A percentile compares a stretch with the other conserved stretches of the same genome.
phyloP scores from a whole-genome alignment of 1,140 invertebrate species.

The Oscheius sp. region DNA sequence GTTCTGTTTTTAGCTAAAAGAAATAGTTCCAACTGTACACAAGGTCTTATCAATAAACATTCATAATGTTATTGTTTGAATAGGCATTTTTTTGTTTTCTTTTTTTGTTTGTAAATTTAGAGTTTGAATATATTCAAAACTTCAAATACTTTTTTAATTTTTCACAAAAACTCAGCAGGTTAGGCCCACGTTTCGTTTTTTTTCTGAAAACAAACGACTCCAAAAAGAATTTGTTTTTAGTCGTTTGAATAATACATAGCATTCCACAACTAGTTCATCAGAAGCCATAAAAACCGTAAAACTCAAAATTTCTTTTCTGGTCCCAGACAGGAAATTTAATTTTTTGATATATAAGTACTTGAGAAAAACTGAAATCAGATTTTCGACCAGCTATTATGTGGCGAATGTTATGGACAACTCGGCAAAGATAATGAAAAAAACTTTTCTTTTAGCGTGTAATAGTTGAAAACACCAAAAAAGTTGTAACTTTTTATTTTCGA shows the following conservation, averaged over 20 bases:
- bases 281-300: not conserved
- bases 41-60: not conserved
- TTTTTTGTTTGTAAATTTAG: not conserved
- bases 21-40: not conserved
- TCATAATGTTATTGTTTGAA: not conserved
- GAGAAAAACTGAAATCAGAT: not conserved
- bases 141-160: not conserved
- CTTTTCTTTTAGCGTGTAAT: not conserved
- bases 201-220: not conserved
- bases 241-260: not conserved
- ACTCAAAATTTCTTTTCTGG: no score
- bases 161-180: not conserved
- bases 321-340: not conserved
- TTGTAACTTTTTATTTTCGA: not conserved
- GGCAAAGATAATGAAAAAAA: not conserved
- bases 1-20: no score
- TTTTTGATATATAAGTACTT: no score
- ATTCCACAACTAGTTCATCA: not conserved
- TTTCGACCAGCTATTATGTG: not conserved
- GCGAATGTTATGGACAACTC: not conserved
- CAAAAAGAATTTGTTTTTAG: not conserved
- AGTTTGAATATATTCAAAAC: no score
- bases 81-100: not conserved
- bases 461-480: not conserved
- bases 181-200: not conserved